Percentiles rank a stretch among this genome's conserved stretches.
Evolutionary conservation across 2,797 vertebrate species (phyloP).

Genomic region (Melopsittacus undulatus): DNA sequence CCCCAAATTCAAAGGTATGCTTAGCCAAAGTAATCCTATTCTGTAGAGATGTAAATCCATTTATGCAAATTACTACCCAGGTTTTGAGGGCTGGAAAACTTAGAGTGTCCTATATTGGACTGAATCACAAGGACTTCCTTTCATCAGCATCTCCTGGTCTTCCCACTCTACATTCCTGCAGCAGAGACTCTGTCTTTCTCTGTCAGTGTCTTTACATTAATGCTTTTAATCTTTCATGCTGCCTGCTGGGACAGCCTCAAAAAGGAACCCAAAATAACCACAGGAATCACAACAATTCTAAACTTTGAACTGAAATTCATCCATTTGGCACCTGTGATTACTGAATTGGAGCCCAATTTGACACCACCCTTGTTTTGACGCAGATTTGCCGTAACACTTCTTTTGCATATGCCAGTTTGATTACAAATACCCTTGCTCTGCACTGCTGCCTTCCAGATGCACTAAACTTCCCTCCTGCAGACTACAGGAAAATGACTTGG

Average conservation of each 20-base stretch:
- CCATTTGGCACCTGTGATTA: constrained; percentile 17
- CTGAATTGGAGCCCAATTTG: constrained; percentile 3
- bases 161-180: neutral
- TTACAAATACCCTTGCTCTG: neutral
- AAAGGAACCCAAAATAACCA: constrained; percentile 8
- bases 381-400: constrained; percentile 32
- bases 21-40: neutral
- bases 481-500: constrained; percentile 9
- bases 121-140: neutral
- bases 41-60: neutral
- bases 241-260: neutral
- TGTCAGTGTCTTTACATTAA: neutral
- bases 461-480: constrained; percentile 14
- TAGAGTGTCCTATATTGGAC: neutral
- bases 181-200: neutral
- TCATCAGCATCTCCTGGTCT: neutral
- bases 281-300: constrained; percentile 1
- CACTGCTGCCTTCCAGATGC: constrained; percentile 45
- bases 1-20: neutral
- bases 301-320: constrained; percentile 34
- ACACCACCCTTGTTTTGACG: constrained; percentile 11
- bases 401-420: constrained; percentile 32
- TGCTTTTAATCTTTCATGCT: neutral
- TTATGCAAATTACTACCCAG: neutral
- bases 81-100: neutral